A percentile compares a stretch with the other conserved stretches of the same genome.
phyloP scores from a whole-genome alignment of 2,113 vertebrate genomes.

The Merops nubicus region DNA sequence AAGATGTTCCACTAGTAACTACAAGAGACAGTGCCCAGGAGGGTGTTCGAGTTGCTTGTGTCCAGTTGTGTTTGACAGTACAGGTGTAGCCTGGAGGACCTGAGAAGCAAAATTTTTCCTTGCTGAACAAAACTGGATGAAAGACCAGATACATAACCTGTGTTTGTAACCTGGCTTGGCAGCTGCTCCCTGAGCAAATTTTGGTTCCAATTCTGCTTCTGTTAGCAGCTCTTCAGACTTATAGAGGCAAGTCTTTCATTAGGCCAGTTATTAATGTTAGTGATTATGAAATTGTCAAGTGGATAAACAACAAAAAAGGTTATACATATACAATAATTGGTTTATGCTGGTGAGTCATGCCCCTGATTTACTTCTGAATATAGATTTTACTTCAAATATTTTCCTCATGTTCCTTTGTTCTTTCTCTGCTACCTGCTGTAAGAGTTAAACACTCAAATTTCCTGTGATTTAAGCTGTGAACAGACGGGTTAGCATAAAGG shows the following conservation, averaged over 20 bases:
- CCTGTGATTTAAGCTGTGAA: slow-evolving; percentile 57
- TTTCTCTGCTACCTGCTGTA: slow-evolving; percentile 31
- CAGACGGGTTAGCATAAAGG: slow-evolving; percentile 59
- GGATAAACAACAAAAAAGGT: not conserved
- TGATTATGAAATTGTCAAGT: not conserved
- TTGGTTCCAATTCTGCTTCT: not conserved
- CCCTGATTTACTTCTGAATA: not conserved
- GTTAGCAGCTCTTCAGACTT: not conserved
- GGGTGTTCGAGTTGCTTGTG: not conserved
- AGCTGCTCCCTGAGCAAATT: not conserved
- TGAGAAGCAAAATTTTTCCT: not conserved
- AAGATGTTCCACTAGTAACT: not conserved
- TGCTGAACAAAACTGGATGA: not conserved
- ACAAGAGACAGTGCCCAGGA: rapidly evolving
- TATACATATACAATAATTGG: not conserved
- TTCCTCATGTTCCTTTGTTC: slow-evolving; percentile 3
- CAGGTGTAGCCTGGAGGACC: not conserved
- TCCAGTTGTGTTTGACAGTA: rapidly evolving
- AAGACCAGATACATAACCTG: not conserved
- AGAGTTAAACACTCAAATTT: slow-evolving; percentile 49
- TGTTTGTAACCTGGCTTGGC: not conserved
- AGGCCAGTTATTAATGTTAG: not conserved
- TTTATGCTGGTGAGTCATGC: not conserved
- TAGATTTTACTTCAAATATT: slow-evolving; percentile 24
- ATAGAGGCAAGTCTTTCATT: not conserved